phyloP scores from a whole-genome alignment of 2,888 invertebrate genomes.

The Eupsilia transversa region DNA sequence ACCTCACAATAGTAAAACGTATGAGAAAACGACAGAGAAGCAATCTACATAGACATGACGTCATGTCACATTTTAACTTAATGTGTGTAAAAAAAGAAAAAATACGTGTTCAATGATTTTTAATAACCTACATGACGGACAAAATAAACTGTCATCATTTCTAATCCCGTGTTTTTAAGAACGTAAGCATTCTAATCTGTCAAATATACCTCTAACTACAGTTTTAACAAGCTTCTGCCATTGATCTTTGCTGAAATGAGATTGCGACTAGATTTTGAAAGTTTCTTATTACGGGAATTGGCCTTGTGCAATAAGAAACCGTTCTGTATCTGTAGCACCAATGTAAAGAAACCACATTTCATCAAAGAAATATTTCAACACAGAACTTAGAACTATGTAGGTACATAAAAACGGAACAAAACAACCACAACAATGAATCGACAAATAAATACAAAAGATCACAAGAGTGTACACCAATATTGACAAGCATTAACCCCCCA shows the following conservation, averaged over 20 bases:
- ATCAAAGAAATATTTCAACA: not conserved
- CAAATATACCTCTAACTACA: too few species aligned
- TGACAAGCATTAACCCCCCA: conserved; percentile 44
- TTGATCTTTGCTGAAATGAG: not conserved
- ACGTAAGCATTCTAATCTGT: not conserved
- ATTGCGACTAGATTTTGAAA: not conserved
- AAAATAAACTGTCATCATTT: too few species aligned
- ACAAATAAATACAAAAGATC: conserved; percentile 36
- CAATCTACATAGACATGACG: too few species aligned
- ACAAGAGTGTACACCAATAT: conserved; percentile 35
- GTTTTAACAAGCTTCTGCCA: not conserved
- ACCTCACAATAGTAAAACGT: not conserved
- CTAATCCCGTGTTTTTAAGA: not conserved
- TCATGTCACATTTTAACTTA: too few species aligned
- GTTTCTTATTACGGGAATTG: not conserved
- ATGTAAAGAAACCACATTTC: not conserved
- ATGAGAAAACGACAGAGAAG: too few species aligned
- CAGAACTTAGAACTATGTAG: not conserved
- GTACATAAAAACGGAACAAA: not conserved
- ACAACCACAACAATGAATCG: not conserved
- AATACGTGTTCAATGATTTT: too few species aligned
- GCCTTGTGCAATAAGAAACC: not conserved
- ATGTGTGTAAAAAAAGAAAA: too few species aligned
- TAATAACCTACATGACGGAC: too few species aligned
- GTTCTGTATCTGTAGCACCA: not conserved